Conservation (phyloP, 2,113 vertebrate species). For the Motacilla tschutschensis region DNA sequence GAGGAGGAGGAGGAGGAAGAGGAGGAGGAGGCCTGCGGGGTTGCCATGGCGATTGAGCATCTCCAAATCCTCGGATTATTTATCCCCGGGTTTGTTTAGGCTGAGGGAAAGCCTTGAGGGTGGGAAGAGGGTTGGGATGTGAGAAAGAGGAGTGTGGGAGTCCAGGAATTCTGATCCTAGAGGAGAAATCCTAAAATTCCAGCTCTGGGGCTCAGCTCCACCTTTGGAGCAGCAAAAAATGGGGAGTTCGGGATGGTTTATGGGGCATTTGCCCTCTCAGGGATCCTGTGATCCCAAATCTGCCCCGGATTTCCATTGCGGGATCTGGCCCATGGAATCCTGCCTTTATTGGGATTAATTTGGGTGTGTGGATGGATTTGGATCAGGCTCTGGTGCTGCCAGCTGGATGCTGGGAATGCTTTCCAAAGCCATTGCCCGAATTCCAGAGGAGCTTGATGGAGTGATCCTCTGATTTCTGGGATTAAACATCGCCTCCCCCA, state of each 20-base stretch:
- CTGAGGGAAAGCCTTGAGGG: not conserved
- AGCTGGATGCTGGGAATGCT: not conserved
- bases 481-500: fast-evolving
- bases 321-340: not conserved
- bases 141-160: not conserved
- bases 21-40: not conserved
- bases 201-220: not conserved
- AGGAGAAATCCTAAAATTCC: not conserved
- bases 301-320: not conserved
- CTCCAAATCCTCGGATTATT: constrained; percentile 22
- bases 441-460: not conserved
- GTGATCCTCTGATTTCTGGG: not conserved
- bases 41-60: constrained; percentile 43
- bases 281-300: not conserved
- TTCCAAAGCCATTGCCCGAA: not conserved
- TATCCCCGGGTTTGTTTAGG: not conserved
- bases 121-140: not conserved
- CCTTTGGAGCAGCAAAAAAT: not conserved
- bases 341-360: not conserved
- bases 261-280: fast-evolving
- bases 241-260: not conserved
- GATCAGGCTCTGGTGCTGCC: not conserved
- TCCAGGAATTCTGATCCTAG: fast-evolving
- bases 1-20: not conserved
- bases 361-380: not conserved